Conservation (phyloP, 2,113 vertebrate species). For the Abramis brama region DNA sequence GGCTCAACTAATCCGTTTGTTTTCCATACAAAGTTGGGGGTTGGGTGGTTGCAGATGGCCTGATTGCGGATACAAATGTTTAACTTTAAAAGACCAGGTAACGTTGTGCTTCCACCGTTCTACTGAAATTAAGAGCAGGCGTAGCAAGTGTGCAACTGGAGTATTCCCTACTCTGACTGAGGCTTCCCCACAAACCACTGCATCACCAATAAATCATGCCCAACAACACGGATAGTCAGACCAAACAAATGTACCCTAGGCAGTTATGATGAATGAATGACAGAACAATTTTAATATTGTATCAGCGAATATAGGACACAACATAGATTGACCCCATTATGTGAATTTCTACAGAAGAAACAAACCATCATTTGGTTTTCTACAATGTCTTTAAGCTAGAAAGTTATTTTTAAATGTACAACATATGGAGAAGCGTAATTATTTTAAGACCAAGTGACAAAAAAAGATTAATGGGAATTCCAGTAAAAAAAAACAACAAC, state of each 20-base stretch:
- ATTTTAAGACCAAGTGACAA: constrained; percentile 22
- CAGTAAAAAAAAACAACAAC: neutral
- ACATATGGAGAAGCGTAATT: constrained; percentile 18
- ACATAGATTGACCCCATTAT: neutral
- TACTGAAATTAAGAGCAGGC: neutral
- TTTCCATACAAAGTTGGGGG: neutral
- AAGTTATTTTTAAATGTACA: constrained; percentile 25
- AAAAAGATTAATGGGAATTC: constrained; percentile 48
- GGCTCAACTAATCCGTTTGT: neutral
- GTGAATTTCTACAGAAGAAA: neutral
- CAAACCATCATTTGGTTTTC: neutral
- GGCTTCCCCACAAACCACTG: constrained; percentile 12
- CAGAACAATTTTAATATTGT: neutral
- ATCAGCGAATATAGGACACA: neutral
- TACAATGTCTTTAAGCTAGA: neutral
- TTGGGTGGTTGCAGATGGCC: constrained; percentile 1
- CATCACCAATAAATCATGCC: neutral
- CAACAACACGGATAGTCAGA: neutral
- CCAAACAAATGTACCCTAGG: neutral
- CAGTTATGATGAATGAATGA: neutral
- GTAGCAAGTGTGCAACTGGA: neutral
- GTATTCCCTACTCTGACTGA: neutral
- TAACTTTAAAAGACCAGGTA: constrained; percentile 12
- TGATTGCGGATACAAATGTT: neutral
- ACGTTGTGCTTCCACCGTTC: neutral